These are phyloP conservation scores for Harmothoe impar DNA, from an alignment of 2,888 invertebrate species.

Conservation along the genomic window DNA sequence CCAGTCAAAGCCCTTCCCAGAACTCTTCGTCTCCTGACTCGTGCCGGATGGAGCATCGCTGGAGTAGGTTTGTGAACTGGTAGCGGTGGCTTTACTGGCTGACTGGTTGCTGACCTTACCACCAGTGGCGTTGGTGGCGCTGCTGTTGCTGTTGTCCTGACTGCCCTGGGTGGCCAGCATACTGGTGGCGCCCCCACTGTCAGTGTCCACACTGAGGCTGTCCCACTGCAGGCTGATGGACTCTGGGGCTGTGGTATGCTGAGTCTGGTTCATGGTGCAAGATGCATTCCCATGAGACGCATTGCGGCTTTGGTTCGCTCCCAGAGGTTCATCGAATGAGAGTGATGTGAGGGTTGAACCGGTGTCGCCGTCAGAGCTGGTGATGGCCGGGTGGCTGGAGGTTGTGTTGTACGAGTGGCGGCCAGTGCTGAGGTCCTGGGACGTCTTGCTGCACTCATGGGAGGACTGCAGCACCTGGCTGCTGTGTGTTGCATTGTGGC, in stretches of 20 bases:
- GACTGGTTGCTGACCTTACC: not conserved
- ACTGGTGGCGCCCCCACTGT: conserved; percentile 14
- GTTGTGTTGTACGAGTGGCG: not conserved
- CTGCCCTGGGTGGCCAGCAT: conserved; percentile 20
- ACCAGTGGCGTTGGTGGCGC: not conserved
- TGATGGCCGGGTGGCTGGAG: not conserved
- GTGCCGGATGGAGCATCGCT: not conserved
- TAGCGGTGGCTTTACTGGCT: not conserved
- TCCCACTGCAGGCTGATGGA: conserved; percentile 56
- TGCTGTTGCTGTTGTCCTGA: not conserved
- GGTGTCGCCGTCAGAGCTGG: not conserved
- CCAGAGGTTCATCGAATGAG: not conserved
- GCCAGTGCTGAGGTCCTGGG: not conserved
- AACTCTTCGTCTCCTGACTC: not conserved
- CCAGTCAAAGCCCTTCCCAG: conserved; percentile 14
- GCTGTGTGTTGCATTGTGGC: not conserved
- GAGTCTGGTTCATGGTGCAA: conserved; percentile 6
- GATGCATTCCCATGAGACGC: not conserved
- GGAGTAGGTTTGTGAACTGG: not conserved
- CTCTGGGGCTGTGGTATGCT: conserved; percentile 40
- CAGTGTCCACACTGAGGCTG: conserved; percentile 11
- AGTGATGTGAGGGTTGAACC: not conserved
- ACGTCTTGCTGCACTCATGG: not conserved
- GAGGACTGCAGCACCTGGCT: not conserved
- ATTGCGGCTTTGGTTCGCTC: not conserved